Percentiles rank a stretch among this genome's conserved stretches.
Evolutionary conservation across 2,113 vertebrate genomes (phyloP).

Genomic region (Pipra filicauda): DNA sequence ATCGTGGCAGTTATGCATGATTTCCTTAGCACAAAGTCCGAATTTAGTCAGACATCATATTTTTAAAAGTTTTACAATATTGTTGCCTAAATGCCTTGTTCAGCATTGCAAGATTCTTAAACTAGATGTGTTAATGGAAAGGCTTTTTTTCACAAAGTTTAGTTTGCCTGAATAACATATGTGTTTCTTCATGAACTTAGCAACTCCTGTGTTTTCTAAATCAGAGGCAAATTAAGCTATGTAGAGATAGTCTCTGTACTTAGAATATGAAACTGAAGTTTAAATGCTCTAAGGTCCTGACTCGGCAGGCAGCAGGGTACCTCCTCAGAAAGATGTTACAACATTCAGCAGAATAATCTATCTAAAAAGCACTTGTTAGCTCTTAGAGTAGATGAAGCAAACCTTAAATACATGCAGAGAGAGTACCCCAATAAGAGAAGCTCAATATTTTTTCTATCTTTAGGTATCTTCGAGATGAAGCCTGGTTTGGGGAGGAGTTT

Average conservation of each 20-base stretch:
- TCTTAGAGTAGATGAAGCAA: neutral
- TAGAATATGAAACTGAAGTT: neutral
- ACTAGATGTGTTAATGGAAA: neutral
- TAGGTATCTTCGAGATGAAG: neutral
- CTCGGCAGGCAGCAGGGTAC: neutral
- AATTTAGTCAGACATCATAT: neutral
- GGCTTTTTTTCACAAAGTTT: neutral
- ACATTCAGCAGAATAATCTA: neutral
- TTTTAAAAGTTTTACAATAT: neutral
- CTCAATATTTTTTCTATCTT: neutral
- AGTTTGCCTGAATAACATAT: neutral
- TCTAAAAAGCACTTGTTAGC: neutral
- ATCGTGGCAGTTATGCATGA: neutral
- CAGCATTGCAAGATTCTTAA: neutral
- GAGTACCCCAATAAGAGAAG: neutral
- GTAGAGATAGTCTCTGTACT: neutral
- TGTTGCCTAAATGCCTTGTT: neutral
- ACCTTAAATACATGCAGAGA: neutral
- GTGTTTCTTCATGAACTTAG: neutral
- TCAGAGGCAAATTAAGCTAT: neutral
- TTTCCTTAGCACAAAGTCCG: neutral
- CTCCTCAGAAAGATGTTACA: neutral
- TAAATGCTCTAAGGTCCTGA: neutral
- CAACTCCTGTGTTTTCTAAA: neutral
- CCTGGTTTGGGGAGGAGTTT: neutral